Conservation (phyloP, 2,797 vertebrate genomes). For the Mus minutoides region DNA sequence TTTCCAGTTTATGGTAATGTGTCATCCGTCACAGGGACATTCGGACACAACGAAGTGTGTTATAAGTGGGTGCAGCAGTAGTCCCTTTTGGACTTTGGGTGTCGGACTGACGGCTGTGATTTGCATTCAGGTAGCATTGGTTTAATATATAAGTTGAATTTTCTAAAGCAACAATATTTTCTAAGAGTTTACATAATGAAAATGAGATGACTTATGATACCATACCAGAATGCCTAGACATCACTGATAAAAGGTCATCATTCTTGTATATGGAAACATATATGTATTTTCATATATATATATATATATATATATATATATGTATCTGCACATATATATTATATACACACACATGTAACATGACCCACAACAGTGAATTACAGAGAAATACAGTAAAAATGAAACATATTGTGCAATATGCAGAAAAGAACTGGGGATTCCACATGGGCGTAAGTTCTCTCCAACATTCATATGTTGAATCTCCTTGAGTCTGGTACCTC, state of each 20-base stretch:
- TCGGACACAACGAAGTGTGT: neutral
- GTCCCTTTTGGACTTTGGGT: neutral
- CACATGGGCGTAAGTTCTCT: neutral
- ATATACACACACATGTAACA: neutral
- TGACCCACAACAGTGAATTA: neutral
- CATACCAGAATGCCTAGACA: neutral
- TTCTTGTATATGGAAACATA: neutral
- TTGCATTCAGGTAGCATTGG: neutral
- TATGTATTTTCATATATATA: neutral
- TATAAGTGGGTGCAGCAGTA: neutral
- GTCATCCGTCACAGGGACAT: neutral
- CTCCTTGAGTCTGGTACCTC: neutral
- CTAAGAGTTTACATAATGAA: neutral
- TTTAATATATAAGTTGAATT: neutral
- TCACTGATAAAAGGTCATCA: neutral
- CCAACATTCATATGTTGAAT: neutral
- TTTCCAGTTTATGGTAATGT: neutral
- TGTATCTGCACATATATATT: neutral
- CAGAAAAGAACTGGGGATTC: neutral
- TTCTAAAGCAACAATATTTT: neutral
- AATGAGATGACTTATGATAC: neutral
- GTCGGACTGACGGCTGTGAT: neutral
- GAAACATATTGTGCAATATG: neutral
- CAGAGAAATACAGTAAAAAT: neutral
- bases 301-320: neutral